Evolutionary conservation across 2,113 vertebrate genomes (phyloP).

Genomic region (Silurus asotus): DNA sequence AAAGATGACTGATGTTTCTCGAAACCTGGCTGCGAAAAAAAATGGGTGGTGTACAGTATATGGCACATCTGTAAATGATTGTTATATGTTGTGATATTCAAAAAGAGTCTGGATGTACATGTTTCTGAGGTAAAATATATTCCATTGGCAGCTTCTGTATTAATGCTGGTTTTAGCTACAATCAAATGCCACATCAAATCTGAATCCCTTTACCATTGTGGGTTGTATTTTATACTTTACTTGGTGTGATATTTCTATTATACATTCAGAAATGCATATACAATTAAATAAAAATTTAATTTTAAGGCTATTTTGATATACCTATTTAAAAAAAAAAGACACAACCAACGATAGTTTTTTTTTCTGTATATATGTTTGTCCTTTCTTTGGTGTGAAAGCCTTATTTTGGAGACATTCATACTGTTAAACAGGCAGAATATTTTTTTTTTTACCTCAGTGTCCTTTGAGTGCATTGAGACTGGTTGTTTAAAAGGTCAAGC

Average conservation of each 20-base stretch:
- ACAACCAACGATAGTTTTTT: not conserved
- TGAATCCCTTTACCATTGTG: not conserved
- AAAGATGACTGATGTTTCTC: slow-evolving; percentile 63
- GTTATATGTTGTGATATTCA: not conserved
- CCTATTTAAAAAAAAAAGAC: not conserved
- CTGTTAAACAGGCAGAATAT: slow-evolving; percentile 6
- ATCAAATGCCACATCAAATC: too few relatives aligned
- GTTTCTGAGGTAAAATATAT: not conserved
- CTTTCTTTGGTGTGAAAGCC: not conserved
- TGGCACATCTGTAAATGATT: not conserved
- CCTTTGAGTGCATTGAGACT: not conserved
- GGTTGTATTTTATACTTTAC: slow-evolving; percentile 42
- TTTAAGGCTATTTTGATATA: too few relatives aligned
- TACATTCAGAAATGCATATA: not conserved
- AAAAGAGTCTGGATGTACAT: not conserved
- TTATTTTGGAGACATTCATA: slow-evolving; percentile 29
- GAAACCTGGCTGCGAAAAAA: slow-evolving; percentile 35
- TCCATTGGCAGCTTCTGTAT: not conserved
- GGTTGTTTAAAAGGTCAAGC: not conserved
- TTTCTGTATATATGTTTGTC: not conserved
- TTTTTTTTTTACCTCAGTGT: not conserved
- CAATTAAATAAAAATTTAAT: not conserved
- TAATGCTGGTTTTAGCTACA: not conserved
- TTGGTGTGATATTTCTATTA: not conserved
- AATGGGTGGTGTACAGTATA: slow-evolving; percentile 9